Evolutionary conservation across 2,797 vertebrate species (phyloP), one percentile per base, ranked within the genome.

Genomic region (Sciaenops ocellatus): DNA sequence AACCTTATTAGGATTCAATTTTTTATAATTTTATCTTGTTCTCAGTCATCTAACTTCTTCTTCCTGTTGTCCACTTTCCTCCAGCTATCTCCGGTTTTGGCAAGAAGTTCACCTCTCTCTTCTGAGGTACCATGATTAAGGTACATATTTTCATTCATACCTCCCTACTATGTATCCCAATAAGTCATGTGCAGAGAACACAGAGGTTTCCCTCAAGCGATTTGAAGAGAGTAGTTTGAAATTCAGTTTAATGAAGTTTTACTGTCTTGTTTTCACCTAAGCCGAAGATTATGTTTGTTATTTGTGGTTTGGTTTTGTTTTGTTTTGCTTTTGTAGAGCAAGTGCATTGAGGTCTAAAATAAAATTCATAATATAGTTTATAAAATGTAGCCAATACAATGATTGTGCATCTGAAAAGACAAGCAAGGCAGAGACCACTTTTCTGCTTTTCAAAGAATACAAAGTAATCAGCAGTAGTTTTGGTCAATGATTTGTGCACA

Each of bases 101-200:
- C 95, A 99, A 99, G 95, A 99, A 99, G 94, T 99, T 99, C 94
- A 97, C 98, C 94, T 99, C 98, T 8, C 96, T 99, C 85, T 99
- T 97, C 96, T 99, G 96, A 99, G 91, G 94, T 85, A 92, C 91
- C 78, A 76, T 80, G 81, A 87, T 83, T 87, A 86, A 95, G 96
- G 98, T 98, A 83, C 90, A 54, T 71, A 2, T 54, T 66, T 48
- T 51, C 9, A 16, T 42, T 60, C 3, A 3, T 30, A n/a, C 8
- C 2, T n/a, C 48, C 30, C 3, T 59, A 5, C 9, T 46, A 13
- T 70, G 8, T 38, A n/a, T 61, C 15, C 6, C 16, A 73, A 12
- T 11, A 8, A 52, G 3, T 22, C 3, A 16, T 62, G 8, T 34
- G 42, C 18, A 68, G 56, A 65, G 60, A 38, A 3, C 8, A 9